Base-by-base conservation (phyloP, 2,113 vertebrate species). In the Heterotis niloticus region DNA sequence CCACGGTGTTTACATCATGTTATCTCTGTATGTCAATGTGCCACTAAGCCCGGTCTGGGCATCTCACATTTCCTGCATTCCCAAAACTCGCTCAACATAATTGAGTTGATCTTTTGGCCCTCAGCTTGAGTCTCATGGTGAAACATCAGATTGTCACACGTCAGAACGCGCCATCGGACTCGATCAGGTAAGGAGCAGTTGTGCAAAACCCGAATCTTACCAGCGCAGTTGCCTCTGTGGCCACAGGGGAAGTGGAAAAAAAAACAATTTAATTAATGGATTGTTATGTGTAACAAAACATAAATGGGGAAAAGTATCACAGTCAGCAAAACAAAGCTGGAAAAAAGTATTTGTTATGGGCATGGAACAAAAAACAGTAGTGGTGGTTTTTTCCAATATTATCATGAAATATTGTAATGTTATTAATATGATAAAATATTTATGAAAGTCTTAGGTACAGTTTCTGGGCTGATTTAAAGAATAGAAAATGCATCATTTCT, bases 241-340 rank as follows among this genome's bases (percentile, higher is more conserved):
- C 34, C 34, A 44, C 34, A 44, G 34, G 7, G 34, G 34, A 44
- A 44, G 34, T 44, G 34, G 34, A 44, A 44, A 44, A 44, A 44
- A 44, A 44, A 44, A 64, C 62, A 68, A 34, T 69, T 18, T 69
- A 69, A 69, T 34, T 18, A 44, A 18, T 69, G 18, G 44, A 51
- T 72, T 72, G 52, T n/a, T 54, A 72, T 13, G 44, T 23, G 44
- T 54, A 51, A 71, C 20, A 54, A 72, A 72, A 51, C 51, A 73
- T 56, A 57, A 5, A 73, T 73, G 52, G 24, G 24, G 7, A 23
- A 56, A 72, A 20, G 12, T 0, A 56, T n/a, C 20, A 57, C 52
- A 57, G 34, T 23, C n/a, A 72, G 23, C 18, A 54, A 54, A 72
- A 56, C 18, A 73, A 23, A 59, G 26, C 51, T 26, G 23, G 26